Percentiles rank a stretch among this genome's conserved stretches.
Evolutionary conservation across 2,888 invertebrate species (phyloP).

Genomic region (Venusia cambrica): DNA sequence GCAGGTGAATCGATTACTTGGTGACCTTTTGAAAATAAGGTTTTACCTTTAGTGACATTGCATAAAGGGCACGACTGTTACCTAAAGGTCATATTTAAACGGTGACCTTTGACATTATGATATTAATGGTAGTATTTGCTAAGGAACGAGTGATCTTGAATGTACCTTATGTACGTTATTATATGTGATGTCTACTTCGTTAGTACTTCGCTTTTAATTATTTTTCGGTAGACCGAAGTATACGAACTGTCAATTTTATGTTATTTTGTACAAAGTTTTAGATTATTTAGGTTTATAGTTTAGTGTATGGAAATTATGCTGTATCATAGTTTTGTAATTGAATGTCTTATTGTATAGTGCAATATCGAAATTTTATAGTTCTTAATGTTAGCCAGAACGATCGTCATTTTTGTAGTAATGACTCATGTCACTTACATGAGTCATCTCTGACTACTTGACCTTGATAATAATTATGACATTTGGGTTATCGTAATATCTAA

Average conservation of each 20-base stretch:
- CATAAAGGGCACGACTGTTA: no score
- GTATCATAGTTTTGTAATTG: slow-evolving; percentile 12
- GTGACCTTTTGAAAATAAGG: neutral
- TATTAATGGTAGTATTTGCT: slow-evolving; percentile 16
- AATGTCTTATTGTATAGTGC: slow-evolving; percentile 15
- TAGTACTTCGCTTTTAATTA: slow-evolving; percentile 17
- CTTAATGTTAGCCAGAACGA: slow-evolving; percentile 2
- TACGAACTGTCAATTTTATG: slow-evolving; percentile 39
- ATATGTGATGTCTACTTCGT: slow-evolving; percentile 18
- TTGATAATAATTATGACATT: no score
- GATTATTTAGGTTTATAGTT: slow-evolving; percentile 37
- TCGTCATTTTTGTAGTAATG: neutral
- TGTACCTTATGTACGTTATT: slow-evolving; percentile 21
- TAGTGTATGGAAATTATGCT: slow-evolving; percentile 8
- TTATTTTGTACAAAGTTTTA: slow-evolving; percentile 42
- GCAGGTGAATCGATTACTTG: no score
- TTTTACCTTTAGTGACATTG: neutral
- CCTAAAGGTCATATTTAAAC: slow-evolving; percentile 5
- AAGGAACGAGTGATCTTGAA: slow-evolving; percentile 29
- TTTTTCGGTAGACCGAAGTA: slow-evolving; percentile 26
- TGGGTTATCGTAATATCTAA: no score
- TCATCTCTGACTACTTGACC: no score
- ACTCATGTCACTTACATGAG: no score
- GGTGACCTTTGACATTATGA: slow-evolving; percentile 6
- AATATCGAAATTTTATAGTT: slow-evolving; percentile 4